phyloP scores from a whole-genome alignment of 2,888 invertebrate species.

The Nephrocerus scutellatus region DNA sequence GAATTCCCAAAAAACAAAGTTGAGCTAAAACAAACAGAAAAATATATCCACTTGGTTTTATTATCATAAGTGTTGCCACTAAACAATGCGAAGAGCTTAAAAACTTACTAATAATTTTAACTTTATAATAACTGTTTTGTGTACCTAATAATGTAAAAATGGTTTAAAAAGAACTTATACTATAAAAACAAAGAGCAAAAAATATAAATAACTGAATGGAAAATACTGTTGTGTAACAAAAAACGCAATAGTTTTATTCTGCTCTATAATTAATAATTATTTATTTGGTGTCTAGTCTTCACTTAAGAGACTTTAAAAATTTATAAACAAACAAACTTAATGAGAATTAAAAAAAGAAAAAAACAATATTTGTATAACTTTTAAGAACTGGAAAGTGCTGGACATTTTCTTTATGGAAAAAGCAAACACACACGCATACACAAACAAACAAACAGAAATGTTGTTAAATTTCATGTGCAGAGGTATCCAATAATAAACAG shows the following conservation, averaged over 20 bases:
- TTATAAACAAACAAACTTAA: no score
- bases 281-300: slow-evolving; percentile 41
- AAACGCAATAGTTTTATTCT: slow-evolving; percentile 7
- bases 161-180: no score
- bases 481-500: no score
- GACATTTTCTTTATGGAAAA: slow-evolving; percentile 40
- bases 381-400: slow-evolving; percentile 39
- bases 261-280: slow-evolving; percentile 8
- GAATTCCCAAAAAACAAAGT: no score
- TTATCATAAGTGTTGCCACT: slow-evolving; percentile 21
- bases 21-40: slow-evolving; percentile 4
- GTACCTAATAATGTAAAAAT: no score
- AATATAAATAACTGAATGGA: slow-evolving; percentile 16
- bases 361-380: slow-evolving; percentile 8
- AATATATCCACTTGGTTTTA: slow-evolving; percentile 17
- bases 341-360: neutral
- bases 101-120: no score
- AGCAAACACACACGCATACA: slow-evolving; percentile 1
- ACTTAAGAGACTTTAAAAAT: slow-evolving; percentile 39
- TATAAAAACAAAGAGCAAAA: slow-evolving; percentile 15
- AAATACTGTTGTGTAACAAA: slow-evolving; percentile 24
- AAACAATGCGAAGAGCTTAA: no score
- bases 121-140: no score
- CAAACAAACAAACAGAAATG: no score
- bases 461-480: no score